Percentiles rank a stretch among this genome's conserved stretches.
These are phyloP conservation scores for Plotosus lineatus DNA, from an alignment of 2,113 vertebrate genomes.

Conservation along the genomic window DNA sequence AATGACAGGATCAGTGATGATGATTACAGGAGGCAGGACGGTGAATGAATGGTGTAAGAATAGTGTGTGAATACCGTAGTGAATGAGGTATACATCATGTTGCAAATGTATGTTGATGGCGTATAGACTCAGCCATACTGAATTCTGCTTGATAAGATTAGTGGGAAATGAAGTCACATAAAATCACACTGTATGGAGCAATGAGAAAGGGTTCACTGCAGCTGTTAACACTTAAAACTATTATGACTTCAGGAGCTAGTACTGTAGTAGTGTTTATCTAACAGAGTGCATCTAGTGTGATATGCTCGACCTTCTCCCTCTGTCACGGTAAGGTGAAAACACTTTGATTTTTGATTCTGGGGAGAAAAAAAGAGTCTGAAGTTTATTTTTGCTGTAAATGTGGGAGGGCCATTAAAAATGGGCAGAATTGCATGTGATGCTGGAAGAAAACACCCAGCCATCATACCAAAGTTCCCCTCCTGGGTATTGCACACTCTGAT, in stretches of 20 bases:
- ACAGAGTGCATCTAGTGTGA: not conserved
- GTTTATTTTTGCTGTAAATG: not conserved
- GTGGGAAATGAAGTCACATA: not conserved
- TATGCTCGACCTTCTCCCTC: not conserved
- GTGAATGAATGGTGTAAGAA: not conserved
- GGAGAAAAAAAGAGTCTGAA: not conserved
- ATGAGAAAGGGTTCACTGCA: not conserved
- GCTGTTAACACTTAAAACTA: conserved; percentile 27
- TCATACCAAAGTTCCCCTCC: not conserved
- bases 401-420: not conserved
- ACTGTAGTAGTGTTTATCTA: conserved; percentile 11
- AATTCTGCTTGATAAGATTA: not conserved
- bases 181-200: not conserved
- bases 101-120: not conserved
- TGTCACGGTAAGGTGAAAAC: conserved; percentile 10
- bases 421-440: not conserved
- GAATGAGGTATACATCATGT: not conserved
- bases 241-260: conserved; percentile 1
- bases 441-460: conserved; percentile 25
- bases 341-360: not conserved
- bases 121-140: not conserved
- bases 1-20: not conserved
- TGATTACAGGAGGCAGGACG: conserved; percentile 8
- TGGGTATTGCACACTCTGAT: conserved; percentile 26
- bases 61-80: no score